Base-by-base conservation (phyloP, 2,113 vertebrate genomes). In the Pelecanoides urinatrix region DNA sequence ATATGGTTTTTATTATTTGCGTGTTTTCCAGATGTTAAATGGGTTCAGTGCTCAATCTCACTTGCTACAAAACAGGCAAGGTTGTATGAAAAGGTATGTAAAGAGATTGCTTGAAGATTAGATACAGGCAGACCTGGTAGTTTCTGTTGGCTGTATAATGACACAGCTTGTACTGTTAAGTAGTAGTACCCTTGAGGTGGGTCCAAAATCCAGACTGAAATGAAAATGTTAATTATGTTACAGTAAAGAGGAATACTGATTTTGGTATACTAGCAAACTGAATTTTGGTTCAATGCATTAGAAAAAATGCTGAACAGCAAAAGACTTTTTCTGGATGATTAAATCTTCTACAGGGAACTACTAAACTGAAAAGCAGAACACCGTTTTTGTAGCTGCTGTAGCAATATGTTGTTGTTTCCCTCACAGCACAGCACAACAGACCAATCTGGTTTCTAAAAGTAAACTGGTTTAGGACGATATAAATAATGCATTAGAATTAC, bases 401-500 rank as follows among this genome's bases (percentile, higher is more conserved):
- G 40, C 82, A 88, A 20, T 93, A 68, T 87, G 53, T 42, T 91
- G 38, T 88, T 94, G 40, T 93, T 95, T 58, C 38, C 34, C 23
- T 63, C 19, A 53, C 66, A 93, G 66, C 40, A 47, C 45, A 80
- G n/a, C 26, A 55, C 49, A 90, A 36, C n/a, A 88, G 68, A 83
- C 42, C 8, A 4, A 9, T 94, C 67, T 88, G 45, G 13, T 73
- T 93, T 92, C 67, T 88, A 34, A 71, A 90, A 77, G 82, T 88
- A 96, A 89, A 34, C 63, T 80, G 47, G 16, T 73, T 76, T 90
- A 83, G 59, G 45, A 80, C 59, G 82, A 83, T 94, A 90, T 59
- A 94, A 92, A 58, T 94, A 92, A 94, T 63, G 15, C 66, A 47
- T 88, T 79, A 71, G 82, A 90, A 88, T 88, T 73, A 34, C 62